Evolutionary conservation across 2,113 vertebrate genomes (phyloP).

Genomic region (Butorides virescens): DNA sequence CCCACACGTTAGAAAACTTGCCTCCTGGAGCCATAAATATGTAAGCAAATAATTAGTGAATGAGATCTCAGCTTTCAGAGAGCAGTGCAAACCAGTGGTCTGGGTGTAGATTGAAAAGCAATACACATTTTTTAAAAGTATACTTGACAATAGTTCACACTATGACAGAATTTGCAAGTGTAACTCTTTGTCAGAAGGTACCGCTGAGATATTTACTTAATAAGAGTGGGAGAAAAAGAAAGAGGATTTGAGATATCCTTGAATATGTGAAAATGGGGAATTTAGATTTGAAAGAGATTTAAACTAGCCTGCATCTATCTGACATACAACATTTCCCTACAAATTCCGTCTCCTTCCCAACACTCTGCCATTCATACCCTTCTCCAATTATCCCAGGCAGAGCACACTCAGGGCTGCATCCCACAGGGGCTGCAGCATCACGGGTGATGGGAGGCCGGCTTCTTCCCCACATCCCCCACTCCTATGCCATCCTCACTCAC

Average conservation of each 20-base stretch:
- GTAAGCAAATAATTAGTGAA: neutral
- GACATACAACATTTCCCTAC: neutral
- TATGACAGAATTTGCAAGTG: neutral
- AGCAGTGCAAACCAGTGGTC: neutral
- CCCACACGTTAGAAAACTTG: neutral
- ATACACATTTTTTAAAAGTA: neutral
- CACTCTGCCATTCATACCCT: neutral
- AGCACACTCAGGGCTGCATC: neutral
- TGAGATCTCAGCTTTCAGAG: neutral
- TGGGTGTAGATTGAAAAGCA: neutral
- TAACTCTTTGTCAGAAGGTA: neutral
- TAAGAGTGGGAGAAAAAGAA: neutral
- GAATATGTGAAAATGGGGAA: neutral
- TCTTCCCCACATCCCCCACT: neutral
- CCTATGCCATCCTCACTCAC: neutral
- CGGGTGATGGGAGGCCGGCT: neutral
- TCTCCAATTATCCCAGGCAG: neutral
- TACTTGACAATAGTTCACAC: neutral
- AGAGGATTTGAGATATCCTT: neutral
- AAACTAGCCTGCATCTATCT: neutral
- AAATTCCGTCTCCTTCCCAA: neutral
- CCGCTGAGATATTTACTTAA: neutral
- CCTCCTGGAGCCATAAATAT: neutral
- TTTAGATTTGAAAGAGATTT: neutral
- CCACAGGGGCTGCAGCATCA: fast-evolving